Base-by-base conservation (phyloP, 1,140 invertebrate genomes). In the Trachelipus rathkii region DNA sequence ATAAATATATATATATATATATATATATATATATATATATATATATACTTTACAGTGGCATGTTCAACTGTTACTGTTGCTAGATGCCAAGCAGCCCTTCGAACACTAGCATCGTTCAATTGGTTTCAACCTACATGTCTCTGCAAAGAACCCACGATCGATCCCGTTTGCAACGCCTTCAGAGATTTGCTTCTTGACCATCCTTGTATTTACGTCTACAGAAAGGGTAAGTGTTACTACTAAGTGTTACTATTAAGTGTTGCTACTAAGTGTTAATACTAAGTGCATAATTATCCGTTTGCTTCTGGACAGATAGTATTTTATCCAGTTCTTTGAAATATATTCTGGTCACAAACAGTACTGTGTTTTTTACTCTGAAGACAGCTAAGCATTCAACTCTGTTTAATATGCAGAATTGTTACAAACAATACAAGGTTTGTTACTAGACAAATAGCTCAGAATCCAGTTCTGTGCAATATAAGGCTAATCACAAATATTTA, bases 61-160 rank as follows among this genome's bases (percentile, higher is more conserved):
- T 95, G 93, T 86, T 94, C 93, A 70, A 95, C 93, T 21, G 92
- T 94, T 81, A 95, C 94, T 44, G 93, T 95, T 82, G 93, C 91
- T 76, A 94, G 95, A 87, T 95, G 94, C 86, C 93, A 94, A 87
- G 92, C 92, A 24, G 93, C 93, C 6, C 87, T 95, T 75, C 88
- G 91, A 81, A 95, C 93, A 33, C 87, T 95, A 73, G 92, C 94
- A 87, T 92, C 92, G 71, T 95, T 95, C 85, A 91, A 92, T 80
- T 95, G 94, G 89, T 95, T 95, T 88, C 91, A 91, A 83, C 94
- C 94, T 81, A 95, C 93, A 80, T 95, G 94, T 85, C 90, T 95
- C 82, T 95, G 94, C 87, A 89, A 91, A 78, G 93, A 95, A 83
- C 93, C 93, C 10, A 91, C 91, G 84, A 89, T 93, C 81, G 94